A percentile compares a stretch with the other conserved stretches of the same genome.
These are phyloP conservation scores for Rissa tridactyla DNA, from an alignment of 2,113 vertebrate species.

Conservation along the genomic window DNA sequence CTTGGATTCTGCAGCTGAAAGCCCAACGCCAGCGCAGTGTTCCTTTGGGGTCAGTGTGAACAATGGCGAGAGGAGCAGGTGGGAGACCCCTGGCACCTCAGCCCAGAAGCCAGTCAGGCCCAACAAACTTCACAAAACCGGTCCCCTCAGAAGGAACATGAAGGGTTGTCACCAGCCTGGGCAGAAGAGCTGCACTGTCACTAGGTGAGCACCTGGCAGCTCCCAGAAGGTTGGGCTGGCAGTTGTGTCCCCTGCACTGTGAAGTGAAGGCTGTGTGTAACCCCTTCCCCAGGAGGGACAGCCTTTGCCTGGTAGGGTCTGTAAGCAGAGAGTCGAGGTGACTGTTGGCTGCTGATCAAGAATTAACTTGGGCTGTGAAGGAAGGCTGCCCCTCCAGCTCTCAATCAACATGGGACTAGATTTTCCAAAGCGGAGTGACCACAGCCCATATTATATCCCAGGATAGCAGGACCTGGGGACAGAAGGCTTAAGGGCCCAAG, in stretches of 20 bases:
- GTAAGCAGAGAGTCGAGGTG: not conserved
- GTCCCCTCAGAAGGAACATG: fast-evolving
- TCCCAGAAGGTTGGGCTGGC: not conserved
- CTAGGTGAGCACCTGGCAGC: not conserved
- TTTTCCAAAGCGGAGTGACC: not conserved
- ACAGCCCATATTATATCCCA: not conserved
- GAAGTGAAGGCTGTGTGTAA: not conserved
- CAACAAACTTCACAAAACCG: fast-evolving
- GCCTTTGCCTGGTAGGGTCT: not conserved
- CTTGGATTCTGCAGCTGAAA: not conserved
- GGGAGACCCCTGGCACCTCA: not conserved
- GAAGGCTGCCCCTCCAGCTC: not conserved
- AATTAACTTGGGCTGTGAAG: not conserved
- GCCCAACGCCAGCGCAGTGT: not conserved
- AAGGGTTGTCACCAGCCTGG: not conserved
- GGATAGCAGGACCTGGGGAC: not conserved
- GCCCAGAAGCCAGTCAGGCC: not conserved
- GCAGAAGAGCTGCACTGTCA: not conserved
- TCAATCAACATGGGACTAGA: not conserved
- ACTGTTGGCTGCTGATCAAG: not conserved
- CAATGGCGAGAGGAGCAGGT: not conserved
- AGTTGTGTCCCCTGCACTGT: not conserved
- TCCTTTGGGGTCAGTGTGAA: not conserved
- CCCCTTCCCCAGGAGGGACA: not conserved
- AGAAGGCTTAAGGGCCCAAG: not conserved